Evolutionary conservation across 2,888 invertebrate genomes (phyloP).

Genomic region (Tetragonula carbonaria): DNA sequence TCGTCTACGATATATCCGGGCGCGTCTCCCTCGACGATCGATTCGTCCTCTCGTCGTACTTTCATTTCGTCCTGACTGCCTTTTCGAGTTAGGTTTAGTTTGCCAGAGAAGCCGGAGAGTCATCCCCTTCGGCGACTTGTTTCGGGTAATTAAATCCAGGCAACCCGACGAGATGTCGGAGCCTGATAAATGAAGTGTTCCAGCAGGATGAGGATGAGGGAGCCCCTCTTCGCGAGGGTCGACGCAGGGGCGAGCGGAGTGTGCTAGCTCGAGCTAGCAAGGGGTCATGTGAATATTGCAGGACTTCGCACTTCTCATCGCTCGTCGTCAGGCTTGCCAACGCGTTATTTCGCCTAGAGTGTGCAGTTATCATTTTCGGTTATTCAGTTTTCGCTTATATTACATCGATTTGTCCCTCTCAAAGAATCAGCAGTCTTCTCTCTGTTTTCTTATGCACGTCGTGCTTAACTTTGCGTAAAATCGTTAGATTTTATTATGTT

Average conservation of each 20-base stretch:
- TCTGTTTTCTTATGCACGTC: background rate
- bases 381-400: background rate
- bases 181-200: conserved; percentile 78
- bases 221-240: conserved; percentile 59
- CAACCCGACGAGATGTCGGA: conserved; percentile 76
- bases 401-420: background rate
- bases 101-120: conserved; percentile 59
- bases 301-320: conserved; percentile 66
- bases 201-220: conserved; percentile 62
- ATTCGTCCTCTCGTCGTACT: conserved; percentile 45
- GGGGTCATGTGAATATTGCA: conserved; percentile 73
- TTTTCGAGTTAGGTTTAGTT: conserved; percentile 44
- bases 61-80: conserved; percentile 57
- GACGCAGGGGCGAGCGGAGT: conserved; percentile 53
- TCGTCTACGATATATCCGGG: conserved; percentile 11
- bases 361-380: conserved; percentile 38
- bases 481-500: too few relatives aligned
- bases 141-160: conserved; percentile 78
- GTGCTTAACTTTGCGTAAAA: background rate
- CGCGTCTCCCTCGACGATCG: conserved; percentile 27
- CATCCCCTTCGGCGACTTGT: conserved; percentile 71
- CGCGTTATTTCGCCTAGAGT: conserved; percentile 56
- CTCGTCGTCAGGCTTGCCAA: conserved; percentile 63
- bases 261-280: conserved; percentile 39
- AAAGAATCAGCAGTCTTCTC: background rate